These are phyloP conservation scores for Nezara viridula DNA, from an alignment of 2,888 invertebrate genomes.

Conservation along the genomic window DNA sequence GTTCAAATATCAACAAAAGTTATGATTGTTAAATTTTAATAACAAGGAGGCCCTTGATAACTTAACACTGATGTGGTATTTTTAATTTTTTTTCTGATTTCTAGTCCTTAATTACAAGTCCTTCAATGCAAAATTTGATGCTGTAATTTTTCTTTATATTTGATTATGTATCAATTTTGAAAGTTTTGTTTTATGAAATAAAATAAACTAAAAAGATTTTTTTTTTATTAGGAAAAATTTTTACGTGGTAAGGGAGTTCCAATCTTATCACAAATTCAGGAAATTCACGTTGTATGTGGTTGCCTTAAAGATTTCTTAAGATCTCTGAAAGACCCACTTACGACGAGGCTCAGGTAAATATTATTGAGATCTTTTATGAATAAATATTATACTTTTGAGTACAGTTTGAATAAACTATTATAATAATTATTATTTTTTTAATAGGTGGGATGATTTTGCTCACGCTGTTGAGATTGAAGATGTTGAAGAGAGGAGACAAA, in stretches of 20 bases:
- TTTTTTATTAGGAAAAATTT: conserved; percentile 79
- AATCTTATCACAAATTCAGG: conserved; percentile 76
- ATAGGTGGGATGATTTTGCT: conserved; percentile 77
- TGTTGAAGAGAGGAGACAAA: conserved; percentile 75
- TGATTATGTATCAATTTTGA: not conserved
- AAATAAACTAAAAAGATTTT: not conserved
- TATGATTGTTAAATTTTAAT: too few species aligned
- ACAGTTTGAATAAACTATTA: not conserved
- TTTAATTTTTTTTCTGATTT: not conserved
- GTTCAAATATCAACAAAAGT: too few species aligned
- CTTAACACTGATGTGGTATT: too few species aligned
- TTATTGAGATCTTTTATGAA: not conserved
- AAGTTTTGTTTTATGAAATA: not conserved
- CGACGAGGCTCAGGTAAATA: conserved; percentile 73
- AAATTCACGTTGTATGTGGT: conserved; percentile 92
- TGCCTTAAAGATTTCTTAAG: conserved; percentile 95
- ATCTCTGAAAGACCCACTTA: conserved; percentile 88
- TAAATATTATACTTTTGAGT: not conserved
- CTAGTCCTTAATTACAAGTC: not conserved
- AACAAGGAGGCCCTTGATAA: too few species aligned
- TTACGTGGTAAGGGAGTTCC: conserved; percentile 89
- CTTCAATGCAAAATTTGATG: not conserved
- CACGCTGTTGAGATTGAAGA: conserved; percentile 76
- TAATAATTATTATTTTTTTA: not conserved
- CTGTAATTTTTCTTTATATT: not conserved